Base-by-base conservation (phyloP, 2,888 invertebrate genomes). In the Frankliniella intonsa region DNA sequence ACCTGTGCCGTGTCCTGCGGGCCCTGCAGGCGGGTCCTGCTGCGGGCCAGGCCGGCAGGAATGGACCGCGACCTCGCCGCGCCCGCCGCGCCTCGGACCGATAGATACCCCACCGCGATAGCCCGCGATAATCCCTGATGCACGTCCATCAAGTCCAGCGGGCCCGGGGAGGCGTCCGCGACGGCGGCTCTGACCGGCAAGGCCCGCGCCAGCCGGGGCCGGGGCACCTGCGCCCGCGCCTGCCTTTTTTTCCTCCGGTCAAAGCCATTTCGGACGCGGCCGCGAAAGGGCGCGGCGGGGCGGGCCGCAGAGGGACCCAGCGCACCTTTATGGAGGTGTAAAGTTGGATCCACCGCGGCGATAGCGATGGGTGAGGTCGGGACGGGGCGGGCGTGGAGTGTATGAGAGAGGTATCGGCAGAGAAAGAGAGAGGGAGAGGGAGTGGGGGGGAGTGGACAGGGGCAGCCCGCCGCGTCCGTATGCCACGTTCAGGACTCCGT, bases 321-420 rank as follows among this genome's bases (percentile, higher is more conserved):
- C 22, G 10, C 55, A 19, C 69, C 69, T 76, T 76, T 76, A 76
- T 76, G 69, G 69, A 25, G 69, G 69, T 22, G 69, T 76, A 76
- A 76, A 76, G 69, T 25, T 25, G 69, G 69, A 76, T 76, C 69
- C 69, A 76, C 69, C 69, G 25, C 69, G 69, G 69, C 25, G 69
- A 76, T 76, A 76, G 69, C 69, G 69, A 76, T 76, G 25, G 69
- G 69, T 76, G 69, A 76, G 69, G n/a, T 38, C 38, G 38, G 38
- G 38, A 5, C 38, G 38, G n/a, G n/a, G 38, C 38, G 38, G 38
- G 38, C 38, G 38, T 38, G 38, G 38, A 38, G 38, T 38, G 38
- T 38, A 5, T 3, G 38, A 38, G 38, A 38, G 38, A 38, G 38
- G 5, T 38, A 38, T 38, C 38, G 5, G 38, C 38, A 3, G 38